Evolutionary conservation across 1,140 invertebrate species (phyloP).

Genomic region (Cyrtorhinus lividipennis): DNA sequence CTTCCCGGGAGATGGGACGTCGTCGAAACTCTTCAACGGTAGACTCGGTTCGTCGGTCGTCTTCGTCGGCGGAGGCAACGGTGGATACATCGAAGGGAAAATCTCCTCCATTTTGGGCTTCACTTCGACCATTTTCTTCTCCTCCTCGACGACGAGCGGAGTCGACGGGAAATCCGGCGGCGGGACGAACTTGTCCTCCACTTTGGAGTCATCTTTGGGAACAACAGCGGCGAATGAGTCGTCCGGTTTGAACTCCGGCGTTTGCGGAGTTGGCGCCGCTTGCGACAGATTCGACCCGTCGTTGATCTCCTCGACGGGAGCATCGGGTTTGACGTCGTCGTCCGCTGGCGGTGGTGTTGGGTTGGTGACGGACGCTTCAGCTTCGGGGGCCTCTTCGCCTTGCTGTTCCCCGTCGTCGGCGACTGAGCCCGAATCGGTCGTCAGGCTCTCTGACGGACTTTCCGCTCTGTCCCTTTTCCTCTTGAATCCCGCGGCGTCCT

Average conservation of each 20-base stretch:
- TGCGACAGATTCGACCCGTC: slow-evolving; percentile 19
- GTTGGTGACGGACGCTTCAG: slow-evolving; percentile 11
- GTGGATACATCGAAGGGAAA: slow-evolving; percentile 13
- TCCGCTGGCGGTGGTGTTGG: background rate
- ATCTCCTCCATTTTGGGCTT: slow-evolving; percentile 25
- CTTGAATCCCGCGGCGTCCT: slow-evolving; percentile 36
- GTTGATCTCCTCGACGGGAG: slow-evolving; percentile 5
- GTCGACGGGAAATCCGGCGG: background rate
- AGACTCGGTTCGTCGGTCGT: slow-evolving; percentile 15
- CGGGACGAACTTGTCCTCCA: slow-evolving; percentile 15
- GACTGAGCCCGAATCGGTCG: slow-evolving; percentile 49
- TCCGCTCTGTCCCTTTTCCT: slow-evolving; percentile 54
- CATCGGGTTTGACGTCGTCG: slow-evolving; percentile 13
- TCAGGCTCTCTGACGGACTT: slow-evolving; percentile 64
- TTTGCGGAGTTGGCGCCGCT: slow-evolving; percentile 21
- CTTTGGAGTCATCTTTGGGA: slow-evolving; percentile 7
- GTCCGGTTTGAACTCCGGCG: slow-evolving; percentile 12
- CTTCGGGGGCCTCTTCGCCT: slow-evolving; percentile 22
- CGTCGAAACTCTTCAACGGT: slow-evolving; percentile 23
- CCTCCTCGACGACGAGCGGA: slow-evolving; percentile 13
- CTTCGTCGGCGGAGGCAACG: slow-evolving; percentile 4
- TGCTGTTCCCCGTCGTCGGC: slow-evolving; percentile 52
- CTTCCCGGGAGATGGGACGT: slow-evolving; percentile 22
- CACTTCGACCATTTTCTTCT: slow-evolving; percentile 15
- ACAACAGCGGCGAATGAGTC: background rate